These are phyloP conservation scores for Ascidia mentula DNA, from an alignment of 23 tunicate genomes.

Conservation along the genomic window DNA sequence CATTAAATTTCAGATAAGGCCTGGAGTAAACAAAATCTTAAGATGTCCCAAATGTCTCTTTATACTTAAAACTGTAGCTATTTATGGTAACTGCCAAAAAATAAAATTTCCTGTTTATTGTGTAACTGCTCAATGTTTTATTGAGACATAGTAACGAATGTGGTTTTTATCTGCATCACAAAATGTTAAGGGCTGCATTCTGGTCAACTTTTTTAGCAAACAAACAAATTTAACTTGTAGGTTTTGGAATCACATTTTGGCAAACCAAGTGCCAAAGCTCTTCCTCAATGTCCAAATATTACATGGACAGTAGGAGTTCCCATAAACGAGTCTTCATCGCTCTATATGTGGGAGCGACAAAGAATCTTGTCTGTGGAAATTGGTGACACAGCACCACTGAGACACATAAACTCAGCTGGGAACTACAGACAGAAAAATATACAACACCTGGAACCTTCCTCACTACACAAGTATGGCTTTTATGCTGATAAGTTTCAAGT, in stretches of 20 bases:
- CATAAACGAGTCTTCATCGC: slow-evolving; percentile 41
- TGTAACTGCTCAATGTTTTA: too few species aligned
- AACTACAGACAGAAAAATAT: slow-evolving; percentile 3
- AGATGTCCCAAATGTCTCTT: too few species aligned
- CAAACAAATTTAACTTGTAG: slow-evolving; percentile 33
- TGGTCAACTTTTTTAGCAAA: too few species aligned
- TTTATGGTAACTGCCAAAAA: too few species aligned
- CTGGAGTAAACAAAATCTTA: too few species aligned
- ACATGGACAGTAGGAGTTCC: slow-evolving; percentile 33
- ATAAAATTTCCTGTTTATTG: too few species aligned
- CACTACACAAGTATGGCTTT: neutral
- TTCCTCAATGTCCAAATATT: slow-evolving; percentile 48
- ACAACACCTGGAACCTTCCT: neutral
- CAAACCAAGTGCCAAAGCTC: slow-evolving; percentile 7
- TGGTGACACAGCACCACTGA: neutral
- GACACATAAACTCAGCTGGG: slow-evolving; percentile 28
- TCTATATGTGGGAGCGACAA: slow-evolving; percentile 41
- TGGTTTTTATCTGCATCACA: too few species aligned
- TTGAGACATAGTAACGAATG: too few species aligned
- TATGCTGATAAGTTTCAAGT: slow-evolving; percentile 8
- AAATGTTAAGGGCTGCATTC: too few species aligned
- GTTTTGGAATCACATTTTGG: slow-evolving; percentile 67
- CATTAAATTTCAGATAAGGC: too few species aligned
- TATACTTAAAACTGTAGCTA: too few species aligned
- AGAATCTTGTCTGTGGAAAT: slow-evolving; percentile 21